Evolutionary conservation across 2,888 invertebrate species (phyloP).

Genomic region (Leptura quadrifasciata): DNA sequence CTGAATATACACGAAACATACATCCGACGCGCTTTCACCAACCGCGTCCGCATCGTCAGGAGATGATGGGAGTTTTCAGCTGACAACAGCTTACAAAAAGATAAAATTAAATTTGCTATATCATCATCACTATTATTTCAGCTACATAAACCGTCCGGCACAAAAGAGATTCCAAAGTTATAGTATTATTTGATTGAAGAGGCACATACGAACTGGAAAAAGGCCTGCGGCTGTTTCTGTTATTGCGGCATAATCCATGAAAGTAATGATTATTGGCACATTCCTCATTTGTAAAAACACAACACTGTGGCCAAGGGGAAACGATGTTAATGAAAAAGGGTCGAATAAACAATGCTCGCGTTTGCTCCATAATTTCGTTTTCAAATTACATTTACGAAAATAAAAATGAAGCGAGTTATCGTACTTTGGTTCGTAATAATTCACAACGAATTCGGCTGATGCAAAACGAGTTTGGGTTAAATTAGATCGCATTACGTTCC

Average conservation of each 20-base stretch:
- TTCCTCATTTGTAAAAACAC: background rate
- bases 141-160: background rate
- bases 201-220: background rate
- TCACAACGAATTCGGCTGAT: background rate
- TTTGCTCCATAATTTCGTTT: background rate
- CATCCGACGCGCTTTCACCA: too few relatives aligned
- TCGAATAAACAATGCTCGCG: background rate
- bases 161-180: background rate
- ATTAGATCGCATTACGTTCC: background rate
- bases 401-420: background rate
- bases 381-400: background rate
- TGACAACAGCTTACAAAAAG: too few relatives aligned
- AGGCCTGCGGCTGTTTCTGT: background rate
- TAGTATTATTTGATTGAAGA: background rate
- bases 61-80: too few relatives aligned
- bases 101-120: background rate
- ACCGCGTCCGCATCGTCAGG: too few relatives aligned
- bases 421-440: background rate
- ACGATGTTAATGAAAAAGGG: constrained; percentile 1
- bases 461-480: background rate
- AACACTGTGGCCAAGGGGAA: background rate
- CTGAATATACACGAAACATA: too few relatives aligned
- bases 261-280: constrained; percentile 7
- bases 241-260: constrained; percentile 7
- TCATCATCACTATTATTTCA: background rate